Evolutionary conservation across 2,888 invertebrate species (phyloP).

Genomic region (Cheilosia grossa): DNA sequence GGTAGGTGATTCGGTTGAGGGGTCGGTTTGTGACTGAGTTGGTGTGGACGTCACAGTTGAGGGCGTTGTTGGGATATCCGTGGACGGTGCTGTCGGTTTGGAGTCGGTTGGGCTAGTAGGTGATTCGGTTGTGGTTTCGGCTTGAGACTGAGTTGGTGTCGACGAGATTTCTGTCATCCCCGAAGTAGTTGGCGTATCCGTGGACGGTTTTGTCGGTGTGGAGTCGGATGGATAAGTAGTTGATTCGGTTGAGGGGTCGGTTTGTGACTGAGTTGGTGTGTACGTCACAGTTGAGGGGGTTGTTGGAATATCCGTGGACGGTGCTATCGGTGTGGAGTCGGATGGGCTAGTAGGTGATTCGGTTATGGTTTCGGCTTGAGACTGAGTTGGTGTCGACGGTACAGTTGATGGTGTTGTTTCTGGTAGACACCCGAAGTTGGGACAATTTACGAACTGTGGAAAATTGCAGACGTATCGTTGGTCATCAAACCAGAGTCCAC

Average conservation of each 20-base stretch:
- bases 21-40: no score
- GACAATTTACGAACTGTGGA: not conserved
- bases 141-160: not conserved
- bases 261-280: no score
- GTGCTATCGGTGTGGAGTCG: not conserved
- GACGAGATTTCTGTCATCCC: not conserved
- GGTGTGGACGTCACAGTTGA: not conserved
- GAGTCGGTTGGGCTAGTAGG: not conserved
- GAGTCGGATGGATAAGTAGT: no score
- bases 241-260: no score
- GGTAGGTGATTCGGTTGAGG: not conserved
- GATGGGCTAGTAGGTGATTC: not conserved
- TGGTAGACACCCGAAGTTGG: conserved; percentile 5
- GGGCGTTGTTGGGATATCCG: not conserved
- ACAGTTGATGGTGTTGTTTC: not conserved
- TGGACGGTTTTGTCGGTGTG: not conserved
- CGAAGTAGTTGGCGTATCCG: no score
- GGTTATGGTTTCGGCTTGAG: not conserved
- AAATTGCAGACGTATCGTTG: conserved; percentile 1
- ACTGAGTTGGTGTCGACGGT: not conserved
- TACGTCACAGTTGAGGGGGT: no score
- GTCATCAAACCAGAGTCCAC: conserved; percentile 31
- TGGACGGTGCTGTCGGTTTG: no score
- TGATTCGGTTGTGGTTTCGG: not conserved
- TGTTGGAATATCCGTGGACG: not conserved